A percentile compares a stretch with the other conserved stretches of the same genome.
Conservation (phyloP, 2,888 invertebrate genomes). For the Lutraria lutraria region DNA sequence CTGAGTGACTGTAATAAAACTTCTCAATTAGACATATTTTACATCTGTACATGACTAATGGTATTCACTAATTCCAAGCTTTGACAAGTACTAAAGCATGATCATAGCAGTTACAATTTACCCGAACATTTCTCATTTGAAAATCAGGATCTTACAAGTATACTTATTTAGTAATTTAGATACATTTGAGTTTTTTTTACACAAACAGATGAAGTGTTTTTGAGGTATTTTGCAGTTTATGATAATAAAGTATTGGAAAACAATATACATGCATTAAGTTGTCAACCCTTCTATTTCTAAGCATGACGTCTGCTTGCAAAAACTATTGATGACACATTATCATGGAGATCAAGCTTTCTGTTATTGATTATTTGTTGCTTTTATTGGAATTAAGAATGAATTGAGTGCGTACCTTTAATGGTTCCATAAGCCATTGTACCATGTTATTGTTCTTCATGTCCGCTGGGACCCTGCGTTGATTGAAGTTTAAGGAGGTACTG, state of each 20-base stretch:
- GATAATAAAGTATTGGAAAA: constrained; percentile 12
- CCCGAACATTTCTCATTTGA: no score
- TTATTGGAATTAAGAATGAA: constrained; percentile 17
- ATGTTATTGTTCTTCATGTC: not conserved
- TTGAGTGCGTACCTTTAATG: not conserved
- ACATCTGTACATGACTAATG: no score
- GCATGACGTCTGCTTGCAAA: constrained; percentile 1
- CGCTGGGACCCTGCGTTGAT: not conserved
- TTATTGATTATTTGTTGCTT: constrained; percentile 12
- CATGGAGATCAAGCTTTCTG: not conserved
- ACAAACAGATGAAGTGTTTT: no score
- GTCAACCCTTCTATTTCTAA: not conserved
- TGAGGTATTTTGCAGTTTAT: not conserved
- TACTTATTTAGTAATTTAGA: no score
- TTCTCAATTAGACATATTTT: no score
- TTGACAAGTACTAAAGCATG: no score
- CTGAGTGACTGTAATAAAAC: no score
- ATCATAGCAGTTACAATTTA: no score
- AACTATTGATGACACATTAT: not conserved
- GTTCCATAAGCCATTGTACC: not conserved
- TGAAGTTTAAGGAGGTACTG: not conserved
- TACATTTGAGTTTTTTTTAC: no score
- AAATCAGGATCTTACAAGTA: no score
- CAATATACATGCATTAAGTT: not conserved
- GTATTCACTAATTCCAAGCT: no score